Percentiles rank a stretch among this genome's conserved stretches.
phyloP scores from a whole-genome alignment of 2,113 vertebrate genomes.

The Zingel zingel region DNA sequence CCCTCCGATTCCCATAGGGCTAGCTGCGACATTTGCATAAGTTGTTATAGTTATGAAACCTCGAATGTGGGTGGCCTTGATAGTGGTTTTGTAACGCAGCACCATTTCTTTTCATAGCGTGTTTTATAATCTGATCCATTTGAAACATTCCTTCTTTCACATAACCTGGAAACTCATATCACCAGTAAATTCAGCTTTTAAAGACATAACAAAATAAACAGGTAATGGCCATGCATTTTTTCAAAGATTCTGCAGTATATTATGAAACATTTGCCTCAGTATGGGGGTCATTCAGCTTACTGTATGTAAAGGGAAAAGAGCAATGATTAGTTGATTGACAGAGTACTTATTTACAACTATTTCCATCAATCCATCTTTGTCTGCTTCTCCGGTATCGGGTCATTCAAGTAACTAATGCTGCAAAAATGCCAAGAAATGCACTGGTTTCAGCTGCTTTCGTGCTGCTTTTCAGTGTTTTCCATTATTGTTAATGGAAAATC shows the following conservation, averaged over 20 bases:
- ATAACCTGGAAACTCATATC: not conserved
- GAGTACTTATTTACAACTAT: not conserved
- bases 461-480: not conserved
- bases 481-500: too few relatives aligned
- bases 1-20: slow-evolving; percentile 1
- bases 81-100: slow-evolving; percentile 66
- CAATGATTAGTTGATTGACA: not conserved
- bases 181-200: not conserved
- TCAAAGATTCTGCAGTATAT: slow-evolving; percentile 1
- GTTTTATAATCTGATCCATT: slow-evolving; percentile 42
- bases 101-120: slow-evolving; percentile 26
- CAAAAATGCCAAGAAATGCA: not conserved
- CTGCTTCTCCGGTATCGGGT: too few relatives aligned
- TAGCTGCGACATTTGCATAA: slow-evolving; percentile 62
- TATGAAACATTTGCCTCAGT: slow-evolving; percentile 5
- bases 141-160: not conserved
- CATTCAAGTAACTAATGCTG: not conserved
- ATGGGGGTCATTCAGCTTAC: not conserved
- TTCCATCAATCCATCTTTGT: too few relatives aligned
- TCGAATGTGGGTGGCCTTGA: slow-evolving; percentile 75
- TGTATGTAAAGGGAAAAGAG: not conserved
- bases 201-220: not conserved
- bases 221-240: not conserved
- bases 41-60: slow-evolving; percentile 72
- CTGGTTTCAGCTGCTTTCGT: not conserved